Base-by-base conservation (phyloP, 2,888 invertebrate genomes). In the Cosmia pyralina region DNA sequence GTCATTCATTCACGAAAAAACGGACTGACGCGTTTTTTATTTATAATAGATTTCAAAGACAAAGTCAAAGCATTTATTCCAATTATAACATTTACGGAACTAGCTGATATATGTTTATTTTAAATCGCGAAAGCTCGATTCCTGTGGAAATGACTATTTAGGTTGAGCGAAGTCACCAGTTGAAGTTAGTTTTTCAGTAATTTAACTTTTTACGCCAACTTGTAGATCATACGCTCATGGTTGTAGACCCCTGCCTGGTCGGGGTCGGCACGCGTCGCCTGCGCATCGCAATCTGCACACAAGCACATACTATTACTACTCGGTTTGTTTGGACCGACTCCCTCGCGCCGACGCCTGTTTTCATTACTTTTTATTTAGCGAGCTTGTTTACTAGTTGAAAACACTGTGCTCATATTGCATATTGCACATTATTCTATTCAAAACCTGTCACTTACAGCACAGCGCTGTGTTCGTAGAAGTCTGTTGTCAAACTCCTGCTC, bases 231-330 rank as follows among this genome's bases (percentile, higher is more conserved):
- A 46, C 19, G n/a, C 41, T 28, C 13, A 85, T 78, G 78, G 92
- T 92, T 90, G 67, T 15, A 6, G n/a, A 68, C 82, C 82, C 75
- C 89, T 93, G 92, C 59, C n/a, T 22, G 65, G 58, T 71, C 78
- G 85, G 90, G 84, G 83, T 75, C 89, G 92, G 94, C 95, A 94
- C 95, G 94, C 92, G 94, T 92, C 94, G 91, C 88, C 87, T 71
- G 91, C 91, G 88, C 91, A 89, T 86, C 87, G 85, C 89, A 88
- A 90, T 90, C 89, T 89, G 89, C 90, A 87, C 85, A 72, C 84
- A 84, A 44, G 38, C 83, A 79, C 59, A 72, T 48, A 44, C 59
- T 57, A 22, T 50, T 77, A 68, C 41, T 34, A 77, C 50, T 86
- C 82, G 64, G 88, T 87, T 91, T 87, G 84, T 89, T 90, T 87